A percentile compares a stretch with the other conserved stretches of the same genome.
phyloP scores from a whole-genome alignment of 2,113 vertebrate genomes.

The Alces alces region DNA sequence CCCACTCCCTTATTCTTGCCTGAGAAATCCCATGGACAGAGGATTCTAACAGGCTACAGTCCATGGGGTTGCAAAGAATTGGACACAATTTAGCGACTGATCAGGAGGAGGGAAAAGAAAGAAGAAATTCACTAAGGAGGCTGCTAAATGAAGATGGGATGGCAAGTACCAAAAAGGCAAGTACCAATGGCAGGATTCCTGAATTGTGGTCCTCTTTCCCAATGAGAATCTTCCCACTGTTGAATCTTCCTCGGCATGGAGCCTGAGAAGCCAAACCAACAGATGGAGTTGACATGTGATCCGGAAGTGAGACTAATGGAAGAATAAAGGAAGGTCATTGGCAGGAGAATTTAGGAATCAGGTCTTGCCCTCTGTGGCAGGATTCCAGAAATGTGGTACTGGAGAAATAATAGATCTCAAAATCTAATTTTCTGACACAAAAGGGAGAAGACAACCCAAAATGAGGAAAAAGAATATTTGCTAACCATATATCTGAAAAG shows the following conservation, averaged over 20 bases:
- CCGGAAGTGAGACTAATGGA: rapidly evolving
- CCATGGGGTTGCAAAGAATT: not conserved
- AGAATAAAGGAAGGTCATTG: not conserved
- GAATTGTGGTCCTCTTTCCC: not conserved
- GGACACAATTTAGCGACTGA: not conserved
- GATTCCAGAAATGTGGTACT: not conserved
- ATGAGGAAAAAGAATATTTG: not conserved
- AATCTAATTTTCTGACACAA: not conserved
- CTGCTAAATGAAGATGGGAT: not conserved
- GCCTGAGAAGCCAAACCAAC: not conserved
- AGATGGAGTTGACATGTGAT: rapidly evolving
- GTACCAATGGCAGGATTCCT: too few relatives aligned
- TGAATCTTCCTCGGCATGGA: not conserved
- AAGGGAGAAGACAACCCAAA: not conserved
- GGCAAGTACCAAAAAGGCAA: not conserved
- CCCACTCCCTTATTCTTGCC: not conserved
- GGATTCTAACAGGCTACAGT: not conserved
- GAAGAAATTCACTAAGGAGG: not conserved
- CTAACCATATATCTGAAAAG: not conserved
- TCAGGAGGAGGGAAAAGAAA: not conserved
- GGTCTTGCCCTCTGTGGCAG: not conserved
- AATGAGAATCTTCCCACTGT: not conserved
- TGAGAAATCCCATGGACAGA: not conserved
- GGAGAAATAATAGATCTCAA: not conserved
- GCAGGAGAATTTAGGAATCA: not conserved